These are phyloP conservation scores for Saxicola maurus DNA, from an alignment of 2,797 vertebrate genomes.

Conservation along the genomic window DNA sequence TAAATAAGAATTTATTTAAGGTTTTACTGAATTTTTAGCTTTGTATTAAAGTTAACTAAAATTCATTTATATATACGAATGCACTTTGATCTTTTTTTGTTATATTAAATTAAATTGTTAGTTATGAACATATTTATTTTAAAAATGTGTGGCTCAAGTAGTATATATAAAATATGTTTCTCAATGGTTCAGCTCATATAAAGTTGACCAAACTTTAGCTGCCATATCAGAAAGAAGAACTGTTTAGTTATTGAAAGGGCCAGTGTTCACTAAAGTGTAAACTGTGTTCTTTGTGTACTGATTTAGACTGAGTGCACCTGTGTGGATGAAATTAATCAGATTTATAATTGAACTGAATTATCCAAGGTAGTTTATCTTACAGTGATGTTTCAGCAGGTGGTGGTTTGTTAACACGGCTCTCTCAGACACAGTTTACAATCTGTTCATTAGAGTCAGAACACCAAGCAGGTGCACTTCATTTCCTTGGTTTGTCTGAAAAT, in stretches of 20 bases:
- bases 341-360: not conserved
- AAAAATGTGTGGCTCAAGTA: not conserved
- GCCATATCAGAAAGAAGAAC: not conserved
- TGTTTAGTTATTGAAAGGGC: not conserved
- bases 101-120: not conserved
- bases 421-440: not conserved
- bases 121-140: not conserved
- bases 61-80: not conserved
- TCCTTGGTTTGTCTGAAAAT: not conserved
- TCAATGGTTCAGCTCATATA: not conserved
- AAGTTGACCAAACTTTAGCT: not conserved
- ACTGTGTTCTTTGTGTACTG: not conserved
- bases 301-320: not conserved
- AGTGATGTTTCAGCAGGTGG: not conserved
- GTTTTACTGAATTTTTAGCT: not conserved
- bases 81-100: not conserved
- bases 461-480: not conserved
- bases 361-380: not conserved
- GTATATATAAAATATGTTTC: not conserved
- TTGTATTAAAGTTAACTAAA: not conserved
- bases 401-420: not conserved
- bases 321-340: not conserved
- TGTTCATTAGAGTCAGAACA: not conserved
- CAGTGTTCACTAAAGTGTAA: not conserved
- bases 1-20: not conserved